These are phyloP conservation scores for Metopolophium dirhodum DNA, from an alignment of 1,140 invertebrate genomes.

Conservation along the genomic window DNA sequence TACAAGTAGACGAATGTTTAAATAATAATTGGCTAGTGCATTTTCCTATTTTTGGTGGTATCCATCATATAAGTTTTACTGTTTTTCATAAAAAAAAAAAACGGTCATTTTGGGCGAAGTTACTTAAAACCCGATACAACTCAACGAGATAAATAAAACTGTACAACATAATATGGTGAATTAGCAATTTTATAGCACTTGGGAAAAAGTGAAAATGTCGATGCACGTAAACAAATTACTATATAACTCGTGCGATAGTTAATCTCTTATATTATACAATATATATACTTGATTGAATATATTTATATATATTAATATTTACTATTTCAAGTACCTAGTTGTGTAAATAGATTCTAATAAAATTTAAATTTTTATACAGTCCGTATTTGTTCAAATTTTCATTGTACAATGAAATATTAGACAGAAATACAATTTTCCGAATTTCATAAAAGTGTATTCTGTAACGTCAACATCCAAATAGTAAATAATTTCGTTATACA, in stretches of 20 bases:
- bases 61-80: neutral
- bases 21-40: neutral
- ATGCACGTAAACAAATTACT: neutral
- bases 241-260: neutral
- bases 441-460: neutral
- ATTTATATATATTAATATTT: neutral
- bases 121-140: neutral
- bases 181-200: constrained; percentile 21
- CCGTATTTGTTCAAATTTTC: neutral
- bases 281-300: neutral
- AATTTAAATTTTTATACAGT: neutral
- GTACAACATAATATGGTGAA: neutral
- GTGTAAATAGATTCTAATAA: neutral
- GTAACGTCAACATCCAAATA: neutral
- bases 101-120: neutral
- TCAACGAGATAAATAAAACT: constrained; percentile 13
- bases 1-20: neutral
- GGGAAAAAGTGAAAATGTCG: neutral
- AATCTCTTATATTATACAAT: neutral
- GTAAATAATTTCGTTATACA: neutral
- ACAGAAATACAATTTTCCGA: neutral
- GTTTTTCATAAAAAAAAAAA: constrained; percentile 46
- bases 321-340: neutral
- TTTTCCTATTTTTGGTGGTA: neutral
- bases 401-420: neutral